Conservation (phyloP, 2,797 vertebrate species). For the Ambastaia sidthimunki region DNA sequence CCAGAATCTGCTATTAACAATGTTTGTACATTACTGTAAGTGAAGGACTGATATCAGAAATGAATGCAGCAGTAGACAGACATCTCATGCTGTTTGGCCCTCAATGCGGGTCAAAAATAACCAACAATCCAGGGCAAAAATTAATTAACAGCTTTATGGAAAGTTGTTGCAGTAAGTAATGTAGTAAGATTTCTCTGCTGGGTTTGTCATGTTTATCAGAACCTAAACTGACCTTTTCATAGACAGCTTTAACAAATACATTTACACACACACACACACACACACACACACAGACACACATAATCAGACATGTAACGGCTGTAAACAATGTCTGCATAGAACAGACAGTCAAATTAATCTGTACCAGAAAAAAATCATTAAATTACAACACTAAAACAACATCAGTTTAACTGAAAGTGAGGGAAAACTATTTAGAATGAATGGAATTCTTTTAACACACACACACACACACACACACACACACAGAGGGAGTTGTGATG, state of each 20-base stretch:
- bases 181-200: background rate
- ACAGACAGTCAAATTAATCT: constrained; percentile 4
- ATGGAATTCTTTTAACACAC: constrained; percentile 27
- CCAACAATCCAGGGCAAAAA: constrained; percentile 32
- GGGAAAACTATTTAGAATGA: background rate
- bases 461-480: constrained; percentile 4
- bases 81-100: background rate
- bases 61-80: background rate
- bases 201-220: constrained; percentile 5
- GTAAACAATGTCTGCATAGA: constrained; percentile 7
- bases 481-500: constrained; percentile 10
- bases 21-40: background rate
- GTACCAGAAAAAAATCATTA: constrained; percentile 21
- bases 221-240: background rate
- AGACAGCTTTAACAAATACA: background rate
- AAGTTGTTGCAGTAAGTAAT: background rate
- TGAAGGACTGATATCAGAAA: constrained; percentile 12
- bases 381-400: too few species aligned
- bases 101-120: constrained; percentile 14
- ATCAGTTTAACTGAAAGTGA: constrained; percentile 1
- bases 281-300: background rate
- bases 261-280: too few species aligned
- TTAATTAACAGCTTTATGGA: constrained; percentile 21
- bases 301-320: too few species aligned
- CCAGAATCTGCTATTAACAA: background rate